A percentile compares a stretch with the other conserved stretches of the same genome.
Evolutionary conservation across 2,888 invertebrate species (phyloP).

Genomic region (Tuta absoluta): DNA sequence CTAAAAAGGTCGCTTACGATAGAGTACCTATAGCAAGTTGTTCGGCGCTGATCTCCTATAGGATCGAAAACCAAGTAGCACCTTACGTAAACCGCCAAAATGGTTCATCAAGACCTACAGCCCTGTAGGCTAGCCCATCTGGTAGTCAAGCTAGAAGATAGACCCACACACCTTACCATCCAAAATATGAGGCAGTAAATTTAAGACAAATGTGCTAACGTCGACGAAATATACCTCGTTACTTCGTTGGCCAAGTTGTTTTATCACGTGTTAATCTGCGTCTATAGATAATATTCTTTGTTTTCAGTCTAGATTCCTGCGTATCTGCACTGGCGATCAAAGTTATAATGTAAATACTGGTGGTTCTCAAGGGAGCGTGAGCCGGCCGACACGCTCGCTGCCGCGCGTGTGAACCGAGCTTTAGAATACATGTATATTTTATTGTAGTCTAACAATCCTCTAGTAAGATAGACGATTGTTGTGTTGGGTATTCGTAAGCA

Average conservation of each 20-base stretch:
- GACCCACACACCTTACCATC: too few species aligned
- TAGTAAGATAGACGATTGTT: conserved; percentile 3
- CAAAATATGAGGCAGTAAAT: too few species aligned
- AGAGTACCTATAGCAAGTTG: too few species aligned
- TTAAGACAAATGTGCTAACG: too few species aligned
- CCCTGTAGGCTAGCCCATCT: too few species aligned
- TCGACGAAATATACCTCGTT: too few species aligned
- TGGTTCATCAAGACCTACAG: too few species aligned
- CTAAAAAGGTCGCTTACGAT: too few species aligned
- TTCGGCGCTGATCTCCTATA: too few species aligned
- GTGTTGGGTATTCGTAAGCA: neutral
- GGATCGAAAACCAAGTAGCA: too few species aligned
- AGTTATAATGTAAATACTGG: conserved; percentile 23
- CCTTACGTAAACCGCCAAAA: too few species aligned
- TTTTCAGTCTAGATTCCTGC: conserved; percentile 22
- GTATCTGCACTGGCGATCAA: conserved; percentile 23
- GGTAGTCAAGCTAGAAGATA: too few species aligned
- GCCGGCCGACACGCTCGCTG: conserved; percentile 39
- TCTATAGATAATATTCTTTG: neutral
- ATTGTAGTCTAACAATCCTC: neutral
- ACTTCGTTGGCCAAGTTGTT: neutral
- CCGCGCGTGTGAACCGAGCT: neutral
- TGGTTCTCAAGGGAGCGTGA: conserved; percentile 39
- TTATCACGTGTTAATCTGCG: neutral
- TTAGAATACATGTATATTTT: conserved; percentile 3